Conservation (phyloP, 2,797 vertebrate genomes). For the Arnoldichthys spilopterus region DNA sequence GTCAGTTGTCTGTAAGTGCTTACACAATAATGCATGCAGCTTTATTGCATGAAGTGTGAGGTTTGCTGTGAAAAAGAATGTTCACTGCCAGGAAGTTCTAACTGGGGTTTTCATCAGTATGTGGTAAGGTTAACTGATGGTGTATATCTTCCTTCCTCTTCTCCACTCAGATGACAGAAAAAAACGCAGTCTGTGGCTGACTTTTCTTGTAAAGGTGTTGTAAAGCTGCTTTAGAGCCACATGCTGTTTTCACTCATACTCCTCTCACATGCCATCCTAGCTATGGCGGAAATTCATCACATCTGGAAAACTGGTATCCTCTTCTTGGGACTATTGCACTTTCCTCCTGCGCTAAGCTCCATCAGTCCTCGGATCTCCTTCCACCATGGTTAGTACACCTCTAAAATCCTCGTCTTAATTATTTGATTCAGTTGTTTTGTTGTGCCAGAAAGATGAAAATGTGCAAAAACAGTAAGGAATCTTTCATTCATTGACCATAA, state of each 20-base stretch:
- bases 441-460: too few relatives aligned
- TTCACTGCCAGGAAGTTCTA: background rate
- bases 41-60: background rate
- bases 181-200: background rate
- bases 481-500: background rate
- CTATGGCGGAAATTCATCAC: background rate
- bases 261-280: background rate
- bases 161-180: background rate
- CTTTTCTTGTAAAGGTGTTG: background rate
- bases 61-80: background rate
- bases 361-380: slow-evolving; percentile 11
- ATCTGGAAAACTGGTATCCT: background rate
- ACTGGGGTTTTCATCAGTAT: background rate
- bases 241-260: too few relatives aligned
- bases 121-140: background rate
- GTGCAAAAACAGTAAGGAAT: too few relatives aligned
- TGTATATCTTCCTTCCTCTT: background rate
- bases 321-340: background rate
- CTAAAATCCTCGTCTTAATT: background rate
- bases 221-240: background rate
- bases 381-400: background rate
- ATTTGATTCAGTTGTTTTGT: background rate
- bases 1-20: too few relatives aligned
- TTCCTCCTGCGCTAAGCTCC: background rate
- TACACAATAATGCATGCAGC: too few relatives aligned